Evolutionary conservation across 1,140 invertebrate genomes (phyloP).

Genomic region (Drosophila bocqueti): DNA sequence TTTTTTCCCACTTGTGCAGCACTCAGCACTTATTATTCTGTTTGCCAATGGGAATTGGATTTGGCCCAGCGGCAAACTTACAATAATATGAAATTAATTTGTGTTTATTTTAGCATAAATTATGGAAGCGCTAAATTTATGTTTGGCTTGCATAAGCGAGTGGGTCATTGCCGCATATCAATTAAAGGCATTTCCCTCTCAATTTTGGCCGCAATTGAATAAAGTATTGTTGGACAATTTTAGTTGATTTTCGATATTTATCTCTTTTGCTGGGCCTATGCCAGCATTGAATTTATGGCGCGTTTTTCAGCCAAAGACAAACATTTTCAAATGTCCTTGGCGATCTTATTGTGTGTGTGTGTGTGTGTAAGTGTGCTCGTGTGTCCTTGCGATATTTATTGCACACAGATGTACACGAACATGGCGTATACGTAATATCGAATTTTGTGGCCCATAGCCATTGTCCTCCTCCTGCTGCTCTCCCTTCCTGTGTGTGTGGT

Average conservation of each 20-base stretch:
- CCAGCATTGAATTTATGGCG: conserved; percentile 49
- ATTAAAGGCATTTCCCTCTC: conserved; percentile 54
- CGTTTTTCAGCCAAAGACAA: conserved; percentile 59
- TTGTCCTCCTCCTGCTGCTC: conserved; percentile 33
- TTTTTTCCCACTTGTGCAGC: conserved; percentile 17
- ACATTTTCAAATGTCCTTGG: conserved; percentile 67
- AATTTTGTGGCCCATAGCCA: conserved; percentile 57
- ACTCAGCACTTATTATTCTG: conserved; percentile 33
- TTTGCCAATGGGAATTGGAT: conserved; percentile 39
- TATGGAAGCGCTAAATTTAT: conserved; percentile 55
- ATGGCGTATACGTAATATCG: conserved; percentile 74
- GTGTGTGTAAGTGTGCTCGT: not conserved
- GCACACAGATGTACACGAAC: conserved; percentile 43
- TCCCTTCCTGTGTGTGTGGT: not conserved
- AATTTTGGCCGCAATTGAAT: conserved; percentile 55
- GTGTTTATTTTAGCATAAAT: conserved; percentile 77
- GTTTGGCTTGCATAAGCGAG: conserved; percentile 27
- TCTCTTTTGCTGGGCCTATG: conserved; percentile 43
- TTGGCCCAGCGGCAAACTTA: conserved; percentile 29
- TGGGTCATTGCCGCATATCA: conserved; percentile 58
- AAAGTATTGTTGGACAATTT: conserved; percentile 38
- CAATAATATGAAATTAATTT: conserved; percentile 72
- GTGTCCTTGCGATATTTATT: conserved; percentile 71
- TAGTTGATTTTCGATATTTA: conserved; percentile 66
- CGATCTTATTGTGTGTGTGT: conserved; percentile 25